Conservation (phyloP, 1,140 invertebrate genomes). For the Drosophila pectinifera region DNA sequence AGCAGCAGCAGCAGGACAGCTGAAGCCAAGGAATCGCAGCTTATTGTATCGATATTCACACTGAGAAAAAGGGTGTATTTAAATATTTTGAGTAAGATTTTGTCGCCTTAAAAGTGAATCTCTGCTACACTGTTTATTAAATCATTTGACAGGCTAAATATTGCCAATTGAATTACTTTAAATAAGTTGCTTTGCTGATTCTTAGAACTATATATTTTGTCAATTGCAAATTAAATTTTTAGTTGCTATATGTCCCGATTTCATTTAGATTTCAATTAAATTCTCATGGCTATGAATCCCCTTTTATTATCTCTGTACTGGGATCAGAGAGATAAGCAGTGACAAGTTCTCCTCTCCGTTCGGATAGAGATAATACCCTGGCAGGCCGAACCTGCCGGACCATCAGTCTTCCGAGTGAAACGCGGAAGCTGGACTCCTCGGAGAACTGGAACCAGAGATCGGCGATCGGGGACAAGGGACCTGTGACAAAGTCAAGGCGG, state of each 20-base stretch:
- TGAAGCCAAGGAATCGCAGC: constrained; percentile 8
- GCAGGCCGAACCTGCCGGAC: constrained; percentile 26
- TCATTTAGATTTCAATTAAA: background rate
- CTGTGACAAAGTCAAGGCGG: constrained; percentile 61
- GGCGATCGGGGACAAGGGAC: constrained; percentile 1
- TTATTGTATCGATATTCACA: constrained; percentile 3
- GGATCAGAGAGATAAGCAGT: constrained; percentile 19
- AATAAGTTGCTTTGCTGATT: too few species aligned
- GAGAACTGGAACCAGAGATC: constrained; percentile 23
- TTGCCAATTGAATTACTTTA: too few species aligned
- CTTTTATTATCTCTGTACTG: constrained; percentile 2
- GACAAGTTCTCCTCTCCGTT: constrained; percentile 30
- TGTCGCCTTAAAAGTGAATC: too few species aligned
- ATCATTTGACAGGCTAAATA: too few species aligned
- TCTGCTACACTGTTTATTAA: too few species aligned
- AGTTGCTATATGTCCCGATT: background rate
- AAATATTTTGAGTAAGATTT: too few species aligned
- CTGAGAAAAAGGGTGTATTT: background rate
- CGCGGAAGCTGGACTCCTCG: constrained; percentile 57
- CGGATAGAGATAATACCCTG: constrained; percentile 16
- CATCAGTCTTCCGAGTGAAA: constrained; percentile 69
- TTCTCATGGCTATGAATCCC: too few species aligned
- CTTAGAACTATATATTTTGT: background rate
- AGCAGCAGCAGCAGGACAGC: constrained; percentile 48
- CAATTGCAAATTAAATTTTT: too few species aligned